Base-by-base conservation (phyloP, 2,797 vertebrate species). In the Eulemur rubriventer region DNA sequence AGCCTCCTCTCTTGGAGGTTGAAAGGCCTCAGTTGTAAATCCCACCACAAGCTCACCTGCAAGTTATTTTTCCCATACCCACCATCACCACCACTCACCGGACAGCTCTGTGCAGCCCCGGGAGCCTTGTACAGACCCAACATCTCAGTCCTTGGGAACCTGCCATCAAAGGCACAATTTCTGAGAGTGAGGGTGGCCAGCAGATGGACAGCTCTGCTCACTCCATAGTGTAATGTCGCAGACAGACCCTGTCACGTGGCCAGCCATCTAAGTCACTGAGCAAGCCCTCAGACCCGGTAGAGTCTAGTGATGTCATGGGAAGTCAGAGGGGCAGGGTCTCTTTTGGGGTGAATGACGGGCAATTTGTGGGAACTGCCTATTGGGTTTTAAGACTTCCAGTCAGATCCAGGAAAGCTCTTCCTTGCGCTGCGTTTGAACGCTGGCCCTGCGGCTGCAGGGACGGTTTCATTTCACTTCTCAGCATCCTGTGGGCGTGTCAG, bases 401-500 rank as follows among this genome's bases (percentile, higher is more conserved):
- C 28, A 11, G 48, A 10, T 30, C 70, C 4, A 38, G 78, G 24
- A 55, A 38, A 38, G 5, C 46, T 3, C 24, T 48, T 11, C 33
- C 57, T 30, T 4, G 41, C 4, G 0, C 1, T 33, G 55, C 2
- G 1, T 20, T 22, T 59, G 46, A 13, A 24, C 14, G 0, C 16
- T 6, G 7, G 20, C 70, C 35, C 30, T 7, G 6, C 9, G 0
- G 4, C 22, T 2, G 33, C 14, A 0, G 4, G 24, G 22, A 14
- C 2, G 0, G 79, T 50, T 41, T 35, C 28, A 2, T 17, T 41
- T 35, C 55, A 9, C 28, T 30, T 85, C 79, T 43, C 6, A 7
- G 69, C 41, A 7, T 52, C 63, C 50, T 11, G 0, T 11, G 0
- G 30, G 18, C 2, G 20, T 1, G 7, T 85, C 73, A 55, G 33